phyloP scores from a whole-genome alignment of 2,888 invertebrate species.

The Melieria crassipennis region DNA sequence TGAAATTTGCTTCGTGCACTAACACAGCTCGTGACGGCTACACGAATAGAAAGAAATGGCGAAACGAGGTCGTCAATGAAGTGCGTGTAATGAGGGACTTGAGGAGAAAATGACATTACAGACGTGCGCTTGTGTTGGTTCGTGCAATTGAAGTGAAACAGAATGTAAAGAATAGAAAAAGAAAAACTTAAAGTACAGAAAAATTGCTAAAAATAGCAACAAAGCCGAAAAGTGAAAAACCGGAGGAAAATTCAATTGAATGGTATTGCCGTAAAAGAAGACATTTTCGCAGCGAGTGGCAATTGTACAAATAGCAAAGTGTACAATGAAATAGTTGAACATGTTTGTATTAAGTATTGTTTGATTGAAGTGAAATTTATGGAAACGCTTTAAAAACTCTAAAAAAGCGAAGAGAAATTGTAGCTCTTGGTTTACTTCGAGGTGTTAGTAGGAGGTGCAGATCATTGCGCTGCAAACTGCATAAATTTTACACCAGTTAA shows the following conservation, averaged over 20 bases:
- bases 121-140: neutral
- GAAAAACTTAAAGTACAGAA: slow-evolving; percentile 37
- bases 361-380: too few species aligned
- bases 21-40: too few species aligned
- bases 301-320: neutral
- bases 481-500: too few species aligned
- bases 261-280: neutral
- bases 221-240: slow-evolving; percentile 42
- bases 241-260: neutral
- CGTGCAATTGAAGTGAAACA: neutral
- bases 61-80: neutral
- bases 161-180: slow-evolving; percentile 26
- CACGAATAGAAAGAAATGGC: too few species aligned
- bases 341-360: too few species aligned
- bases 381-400: neutral
- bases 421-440: too few species aligned
- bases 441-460: too few species aligned
- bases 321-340: too few species aligned
- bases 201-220: slow-evolving; percentile 55
- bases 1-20: too few species aligned
- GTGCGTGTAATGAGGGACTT: neutral
- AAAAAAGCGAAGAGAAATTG: slow-evolving; percentile 19
- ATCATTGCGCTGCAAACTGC: too few species aligned
- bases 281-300: neutral
- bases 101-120: neutral